A percentile compares a stretch with the other conserved stretches of the same genome.
Evolutionary conservation across 2,113 vertebrate species (phyloP).

Genomic region (Blennius ocellaris): DNA sequence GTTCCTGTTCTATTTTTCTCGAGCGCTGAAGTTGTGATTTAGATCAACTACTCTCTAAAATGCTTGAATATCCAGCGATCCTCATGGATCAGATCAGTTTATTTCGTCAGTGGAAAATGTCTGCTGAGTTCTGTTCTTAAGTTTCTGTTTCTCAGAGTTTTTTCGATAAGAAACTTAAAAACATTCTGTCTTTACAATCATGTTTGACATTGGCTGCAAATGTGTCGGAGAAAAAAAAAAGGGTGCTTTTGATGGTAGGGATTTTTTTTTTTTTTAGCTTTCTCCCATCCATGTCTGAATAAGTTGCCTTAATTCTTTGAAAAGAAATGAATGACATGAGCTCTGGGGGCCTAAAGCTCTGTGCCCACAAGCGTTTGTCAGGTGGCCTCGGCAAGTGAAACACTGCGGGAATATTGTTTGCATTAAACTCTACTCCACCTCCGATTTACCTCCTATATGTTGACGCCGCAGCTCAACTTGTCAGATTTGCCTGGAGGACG

Average conservation of each 20-base stretch:
- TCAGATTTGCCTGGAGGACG: slow-evolving; percentile 63
- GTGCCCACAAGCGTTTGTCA: slow-evolving; percentile 29
- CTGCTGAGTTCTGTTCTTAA: too few species aligned
- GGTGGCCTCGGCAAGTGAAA: slow-evolving; percentile 38
- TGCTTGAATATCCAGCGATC: too few species aligned
- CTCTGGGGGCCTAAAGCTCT: slow-evolving; percentile 53
- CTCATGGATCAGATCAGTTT: too few species aligned
- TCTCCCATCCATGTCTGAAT: slow-evolving; percentile 59
- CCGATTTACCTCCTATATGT: slow-evolving; percentile 59
- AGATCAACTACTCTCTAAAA: too few species aligned
- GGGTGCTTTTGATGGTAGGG: slow-evolving; percentile 22
- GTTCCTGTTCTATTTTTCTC: neutral
- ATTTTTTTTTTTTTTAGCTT: slow-evolving; percentile 17
- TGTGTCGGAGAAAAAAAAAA: slow-evolving; percentile 9
- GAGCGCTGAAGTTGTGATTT: too few species aligned
- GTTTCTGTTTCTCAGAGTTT: too few species aligned
- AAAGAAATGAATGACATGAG: slow-evolving; percentile 50
- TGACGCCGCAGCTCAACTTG: slow-evolving; percentile 60
- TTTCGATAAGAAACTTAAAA: neutral
- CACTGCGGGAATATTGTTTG: slow-evolving; percentile 45
- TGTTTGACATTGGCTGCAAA: neutral
- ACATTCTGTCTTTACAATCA: slow-evolving; percentile 18
- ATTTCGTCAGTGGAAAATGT: too few species aligned
- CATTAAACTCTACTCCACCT: slow-evolving; percentile 67
- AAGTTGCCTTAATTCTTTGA: slow-evolving; percentile 64